Evolutionary conservation across 92 coral and sea anemone genomes (phyloP).

Genomic region (Pocillopora meandrina): DNA sequence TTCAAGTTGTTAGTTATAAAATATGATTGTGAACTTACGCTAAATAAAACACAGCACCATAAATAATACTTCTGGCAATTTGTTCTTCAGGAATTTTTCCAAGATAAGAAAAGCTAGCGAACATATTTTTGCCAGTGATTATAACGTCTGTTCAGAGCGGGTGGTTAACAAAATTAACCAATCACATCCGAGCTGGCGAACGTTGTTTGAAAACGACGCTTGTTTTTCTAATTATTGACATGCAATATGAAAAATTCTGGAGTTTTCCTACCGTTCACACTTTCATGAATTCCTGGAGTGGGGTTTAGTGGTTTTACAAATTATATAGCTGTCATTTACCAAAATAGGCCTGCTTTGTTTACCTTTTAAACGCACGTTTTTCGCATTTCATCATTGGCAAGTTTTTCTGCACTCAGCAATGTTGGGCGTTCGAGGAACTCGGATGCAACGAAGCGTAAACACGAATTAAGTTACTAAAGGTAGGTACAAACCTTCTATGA

Average conservation of each 20-base stretch:
- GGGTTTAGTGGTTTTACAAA: background rate
- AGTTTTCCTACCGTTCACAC: background rate
- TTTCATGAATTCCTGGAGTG: background rate
- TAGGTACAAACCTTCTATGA: background rate
- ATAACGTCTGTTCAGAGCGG: slow-evolving; percentile 12
- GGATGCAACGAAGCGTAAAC: background rate
- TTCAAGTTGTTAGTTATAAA: too few relatives aligned
- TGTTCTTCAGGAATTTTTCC: background rate
- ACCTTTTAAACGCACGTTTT: background rate
- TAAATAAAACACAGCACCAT: background rate
- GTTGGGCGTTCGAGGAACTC: slow-evolving; percentile 9
- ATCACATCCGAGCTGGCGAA: background rate
- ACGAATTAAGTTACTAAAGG: slow-evolving; percentile 3
- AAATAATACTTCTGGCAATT: background rate
- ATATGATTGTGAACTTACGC: background rate
- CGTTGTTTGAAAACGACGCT: slow-evolving; percentile 23
- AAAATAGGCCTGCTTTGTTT: slow-evolving; percentile 9
- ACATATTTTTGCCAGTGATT: background rate
- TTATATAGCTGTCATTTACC: background rate
- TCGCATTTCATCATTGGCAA: background rate
- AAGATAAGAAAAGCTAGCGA: background rate
- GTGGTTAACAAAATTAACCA: slow-evolving; percentile 28
- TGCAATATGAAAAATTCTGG: background rate
- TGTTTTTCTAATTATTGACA: background rate
- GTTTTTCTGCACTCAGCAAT: background rate